Evolutionary conservation across 2,888 invertebrate genomes (phyloP), one percentile per base, ranked within the genome.

Genomic region (Patella ulyssiponensis): DNA sequence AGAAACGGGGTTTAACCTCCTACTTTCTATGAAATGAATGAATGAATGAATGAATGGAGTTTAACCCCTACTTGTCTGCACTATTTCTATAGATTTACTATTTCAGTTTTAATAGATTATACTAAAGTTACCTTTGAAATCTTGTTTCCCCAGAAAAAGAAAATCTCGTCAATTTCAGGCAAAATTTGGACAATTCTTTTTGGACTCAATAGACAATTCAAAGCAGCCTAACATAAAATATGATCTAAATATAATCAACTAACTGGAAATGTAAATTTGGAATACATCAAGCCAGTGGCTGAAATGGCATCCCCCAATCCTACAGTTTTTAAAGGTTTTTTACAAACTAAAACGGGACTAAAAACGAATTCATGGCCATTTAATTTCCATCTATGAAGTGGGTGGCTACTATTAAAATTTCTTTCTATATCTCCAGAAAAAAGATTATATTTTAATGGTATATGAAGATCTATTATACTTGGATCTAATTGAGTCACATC

Each of bases 281-380:
- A 92, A 84, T 91, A 92, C 85, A 92, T 87, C 4, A 93, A 86
- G 17, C 92, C 92, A 15, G 92, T 92, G 7, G 92, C 89, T 17
- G 92, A 92, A 72, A 93, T 92, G 23, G 92, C 91, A 84, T 93
- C 93, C 23, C 92, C 92, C n/a, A 93, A 82, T 64, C 93, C 93
- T 14, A 93, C 92, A 14, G 92, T 93, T 83, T 92, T 92, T 58
- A 89, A 81, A 2, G 93, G 92, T 52, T 91, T 83, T 79, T 89
- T 90, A 84, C 93, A 93, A 20, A 93, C 92, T 64, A 93, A 87
- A 9, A 92, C 92, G 3, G 93, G 93, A 75, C 92, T 92, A 81
- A 92, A 92, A 54, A 90, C 90, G 87, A 93, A 93, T 33, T 92
- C 82, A 74, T 89, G 85, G 33, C 90, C 92, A 72, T 89, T 88